phyloP scores from a whole-genome alignment of 92 coral and sea anemone genomes.

The Epizoanthus scotinus region DNA sequence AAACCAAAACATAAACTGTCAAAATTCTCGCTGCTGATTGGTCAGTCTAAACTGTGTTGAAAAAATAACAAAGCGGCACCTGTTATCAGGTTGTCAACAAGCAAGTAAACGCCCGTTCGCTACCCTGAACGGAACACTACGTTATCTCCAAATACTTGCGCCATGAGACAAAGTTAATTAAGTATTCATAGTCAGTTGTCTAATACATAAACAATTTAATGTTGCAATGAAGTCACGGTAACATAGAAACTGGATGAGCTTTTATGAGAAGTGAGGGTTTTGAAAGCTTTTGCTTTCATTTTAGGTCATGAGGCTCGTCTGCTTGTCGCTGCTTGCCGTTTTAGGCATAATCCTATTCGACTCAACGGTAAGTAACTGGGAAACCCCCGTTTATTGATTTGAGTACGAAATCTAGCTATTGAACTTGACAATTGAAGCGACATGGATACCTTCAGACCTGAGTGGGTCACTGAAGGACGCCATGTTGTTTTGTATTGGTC shows the following conservation, averaged over 20 bases:
- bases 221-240: slow-evolving; percentile 94
- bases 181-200: slow-evolving; percentile 89
- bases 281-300: slow-evolving; percentile 77
- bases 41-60: slow-evolving; percentile 41
- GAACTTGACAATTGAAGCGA: neutral
- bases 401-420: slow-evolving; percentile 3
- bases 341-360: slow-evolving; percentile 89
- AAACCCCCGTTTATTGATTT: slow-evolving; percentile 18
- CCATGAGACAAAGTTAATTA: slow-evolving; percentile 94
- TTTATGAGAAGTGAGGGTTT: slow-evolving; percentile 74
- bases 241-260: slow-evolving; percentile 59
- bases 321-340: slow-evolving; percentile 92
- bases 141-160: slow-evolving; percentile 95
- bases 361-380: slow-evolving; percentile 83
- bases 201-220: slow-evolving; percentile 98
- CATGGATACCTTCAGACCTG: slow-evolving; percentile 11
- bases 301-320: slow-evolving; percentile 99
- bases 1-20: slow-evolving; percentile 59
- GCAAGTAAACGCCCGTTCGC: slow-evolving; percentile 77
- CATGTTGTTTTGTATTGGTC: slow-evolving; percentile 21
- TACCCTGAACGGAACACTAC: slow-evolving; percentile 86
- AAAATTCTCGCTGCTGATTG: slow-evolving; percentile 68
- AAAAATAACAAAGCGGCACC: slow-evolving; percentile 70
- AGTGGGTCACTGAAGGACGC: slow-evolving; percentile 6
- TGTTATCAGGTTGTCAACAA: slow-evolving; percentile 52